phyloP scores from a whole-genome alignment of 2,888 invertebrate species.

The Iselma pallidipennis region DNA sequence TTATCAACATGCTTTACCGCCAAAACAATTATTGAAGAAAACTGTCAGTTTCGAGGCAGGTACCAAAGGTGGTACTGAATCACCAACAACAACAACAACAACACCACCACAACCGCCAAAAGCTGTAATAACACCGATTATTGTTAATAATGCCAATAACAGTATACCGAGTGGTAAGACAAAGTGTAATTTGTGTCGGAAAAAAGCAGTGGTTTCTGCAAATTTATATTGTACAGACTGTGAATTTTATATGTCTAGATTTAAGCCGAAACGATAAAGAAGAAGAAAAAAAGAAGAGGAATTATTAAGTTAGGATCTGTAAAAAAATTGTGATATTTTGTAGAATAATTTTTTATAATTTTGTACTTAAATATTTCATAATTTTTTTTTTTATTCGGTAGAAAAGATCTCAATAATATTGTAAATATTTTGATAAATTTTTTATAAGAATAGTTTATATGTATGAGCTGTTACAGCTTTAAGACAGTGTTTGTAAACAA shows the following conservation, averaged over 20 bases:
- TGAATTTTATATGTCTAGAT: conserved; percentile 89
- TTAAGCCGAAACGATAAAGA: conserved; percentile 62
- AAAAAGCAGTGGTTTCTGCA: conserved; percentile 77
- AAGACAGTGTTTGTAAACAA: background rate
- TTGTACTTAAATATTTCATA: conserved; percentile 3
- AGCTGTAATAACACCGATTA: conserved; percentile 51
- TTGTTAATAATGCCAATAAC: conserved; percentile 52
- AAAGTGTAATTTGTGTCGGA: conserved; percentile 85
- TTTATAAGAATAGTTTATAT: background rate
- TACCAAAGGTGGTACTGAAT: conserved; percentile 65
- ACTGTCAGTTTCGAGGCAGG: conserved; percentile 74
- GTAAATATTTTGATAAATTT: conserved; percentile 6
- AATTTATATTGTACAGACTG: conserved; percentile 88
- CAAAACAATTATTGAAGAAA: conserved; percentile 67
- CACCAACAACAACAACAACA: background rate
- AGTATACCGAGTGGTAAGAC: conserved; percentile 60
- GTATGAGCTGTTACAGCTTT: background rate
- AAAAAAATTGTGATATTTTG: conserved; percentile 37
- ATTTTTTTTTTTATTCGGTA: background rate
- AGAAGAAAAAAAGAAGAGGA: background rate
- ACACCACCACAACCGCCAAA: conserved; percentile 44
- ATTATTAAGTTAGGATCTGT: conserved; percentile 12
- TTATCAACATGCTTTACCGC: conserved; percentile 67
- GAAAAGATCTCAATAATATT: conserved; percentile 2
- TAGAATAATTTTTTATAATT: conserved; percentile 33